Percentiles rank a stretch among this genome's conserved stretches.
phyloP scores from a whole-genome alignment of 2,888 invertebrate species.

The Drosophila merina region DNA sequence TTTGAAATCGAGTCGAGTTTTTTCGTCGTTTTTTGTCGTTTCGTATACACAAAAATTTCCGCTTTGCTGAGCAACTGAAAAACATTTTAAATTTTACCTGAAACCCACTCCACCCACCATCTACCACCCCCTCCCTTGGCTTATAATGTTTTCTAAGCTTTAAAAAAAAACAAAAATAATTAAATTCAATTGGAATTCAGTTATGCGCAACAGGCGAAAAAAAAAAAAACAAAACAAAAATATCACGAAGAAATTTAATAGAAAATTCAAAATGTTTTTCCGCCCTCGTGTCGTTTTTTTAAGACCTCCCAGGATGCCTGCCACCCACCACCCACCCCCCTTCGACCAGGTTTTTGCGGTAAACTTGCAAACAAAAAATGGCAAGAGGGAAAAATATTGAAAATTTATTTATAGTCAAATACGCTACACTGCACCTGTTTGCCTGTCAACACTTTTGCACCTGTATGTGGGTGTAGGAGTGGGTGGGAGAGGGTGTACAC shows the following conservation, averaged over 20 bases:
- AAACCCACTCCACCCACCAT: neutral
- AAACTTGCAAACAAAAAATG: constrained; percentile 3
- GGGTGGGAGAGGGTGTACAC: constrained; percentile 22
- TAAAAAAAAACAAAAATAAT: constrained; percentile 22
- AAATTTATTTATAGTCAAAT: constrained; percentile 73
- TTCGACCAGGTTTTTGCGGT: neutral
- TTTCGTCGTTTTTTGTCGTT: no score
- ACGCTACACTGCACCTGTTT: constrained; percentile 70
- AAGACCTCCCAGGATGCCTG: neutral
- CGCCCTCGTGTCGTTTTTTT: neutral
- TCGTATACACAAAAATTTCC: constrained; percentile 17
- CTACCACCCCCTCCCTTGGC: neutral
- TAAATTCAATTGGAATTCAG: constrained; percentile 39
- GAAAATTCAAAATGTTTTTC: constrained; percentile 22
- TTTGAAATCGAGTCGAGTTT: constrained; percentile 27
- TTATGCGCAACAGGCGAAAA: constrained; percentile 11
- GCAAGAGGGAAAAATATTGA: constrained; percentile 48
- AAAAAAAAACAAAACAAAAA: neutral
- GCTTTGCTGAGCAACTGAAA: constrained; percentile 20
- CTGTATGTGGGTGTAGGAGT: constrained; percentile 13
- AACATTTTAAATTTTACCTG: constrained; percentile 16
- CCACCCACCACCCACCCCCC: no score
- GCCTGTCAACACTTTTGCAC: constrained; percentile 49
- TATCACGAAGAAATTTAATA: constrained; percentile 17
- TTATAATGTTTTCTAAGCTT: constrained; percentile 21